These are phyloP conservation scores for Acrossocheilus fasciatus DNA, from an alignment of 2,797 vertebrate genomes.

Conservation along the genomic window DNA sequence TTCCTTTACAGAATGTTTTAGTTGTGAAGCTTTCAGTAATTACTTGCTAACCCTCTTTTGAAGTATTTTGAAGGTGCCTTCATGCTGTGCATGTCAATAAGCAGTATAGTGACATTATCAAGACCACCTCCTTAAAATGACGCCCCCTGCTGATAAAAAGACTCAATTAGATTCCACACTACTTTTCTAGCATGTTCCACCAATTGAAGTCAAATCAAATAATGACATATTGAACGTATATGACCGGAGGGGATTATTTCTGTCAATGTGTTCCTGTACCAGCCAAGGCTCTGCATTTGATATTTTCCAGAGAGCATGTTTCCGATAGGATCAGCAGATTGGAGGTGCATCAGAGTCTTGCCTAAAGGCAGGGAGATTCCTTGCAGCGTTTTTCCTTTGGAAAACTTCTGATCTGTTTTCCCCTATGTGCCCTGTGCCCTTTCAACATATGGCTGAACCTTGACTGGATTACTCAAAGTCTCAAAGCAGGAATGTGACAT, in stretches of 20 bases:
- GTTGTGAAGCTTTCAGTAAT: neutral
- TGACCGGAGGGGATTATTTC: slow-evolving; percentile 26
- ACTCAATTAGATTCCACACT: neutral
- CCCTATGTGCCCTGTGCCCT: slow-evolving; percentile 34
- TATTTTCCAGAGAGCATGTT: slow-evolving; percentile 37
- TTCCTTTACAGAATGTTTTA: neutral
- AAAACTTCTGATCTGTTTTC: slow-evolving; percentile 17
- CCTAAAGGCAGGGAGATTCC: neutral
- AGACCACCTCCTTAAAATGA: neutral
- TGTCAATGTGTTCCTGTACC: neutral
- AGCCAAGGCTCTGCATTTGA: neutral
- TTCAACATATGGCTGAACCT: slow-evolving; percentile 35
- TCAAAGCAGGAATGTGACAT: slow-evolving; percentile 54
- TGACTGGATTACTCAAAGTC: slow-evolving; percentile 28
- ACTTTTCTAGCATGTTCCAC: neutral
- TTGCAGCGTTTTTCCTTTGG: neutral
- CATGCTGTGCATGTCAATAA: slow-evolving; percentile 17
- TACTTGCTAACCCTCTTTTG: neutral
- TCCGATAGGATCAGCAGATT: slow-evolving; percentile 15
- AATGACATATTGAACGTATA: slow-evolving; percentile 4
- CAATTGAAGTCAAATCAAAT: slow-evolving; percentile 9
- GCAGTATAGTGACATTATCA: neutral
- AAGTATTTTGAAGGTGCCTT: neutral
- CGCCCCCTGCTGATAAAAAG: neutral
- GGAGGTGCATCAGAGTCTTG: neutral